phyloP scores from a whole-genome alignment of 2,797 vertebrate genomes.

The Amblyopsis hoosieri region DNA sequence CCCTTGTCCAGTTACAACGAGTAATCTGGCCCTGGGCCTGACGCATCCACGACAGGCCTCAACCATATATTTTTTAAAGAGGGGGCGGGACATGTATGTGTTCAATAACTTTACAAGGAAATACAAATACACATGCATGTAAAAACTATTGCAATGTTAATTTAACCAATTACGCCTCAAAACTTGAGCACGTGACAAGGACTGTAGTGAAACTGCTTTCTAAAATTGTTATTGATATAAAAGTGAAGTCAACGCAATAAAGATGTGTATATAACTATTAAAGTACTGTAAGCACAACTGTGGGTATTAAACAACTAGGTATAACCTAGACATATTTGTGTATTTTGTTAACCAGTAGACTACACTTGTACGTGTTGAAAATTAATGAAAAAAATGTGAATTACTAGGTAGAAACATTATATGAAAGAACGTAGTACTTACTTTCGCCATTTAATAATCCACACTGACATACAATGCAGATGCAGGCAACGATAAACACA shows the following conservation, averaged over 20 bases:
- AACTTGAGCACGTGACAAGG: not conserved
- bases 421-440: conserved; percentile 65
- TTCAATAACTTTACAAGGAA: conserved; percentile 23
- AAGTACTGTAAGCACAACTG: too few relatives aligned
- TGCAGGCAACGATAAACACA: conserved; percentile 73
- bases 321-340: too few relatives aligned
- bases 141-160: conserved; percentile 36
- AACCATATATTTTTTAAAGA: conserved; percentile 40
- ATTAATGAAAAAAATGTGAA: conserved; percentile 3
- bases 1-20: conserved; percentile 64
- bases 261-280: too few relatives aligned
- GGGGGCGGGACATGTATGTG: conserved; percentile 21
- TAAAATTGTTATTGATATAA: too few relatives aligned
- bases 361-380: not conserved
- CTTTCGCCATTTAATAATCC: conserved; percentile 81
- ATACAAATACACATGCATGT: conserved; percentile 36
- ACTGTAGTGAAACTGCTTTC: not conserved
- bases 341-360: not conserved
- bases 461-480: conserved; percentile 75
- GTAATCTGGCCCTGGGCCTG: conserved; percentile 74
- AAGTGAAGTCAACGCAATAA: too few relatives aligned
- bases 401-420: not conserved
- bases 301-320: too few relatives aligned
- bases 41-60: conserved; percentile 61
- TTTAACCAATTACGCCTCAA: conserved; percentile 18